phyloP scores from a whole-genome alignment of 2,888 invertebrate species.

The Phyto melanocephala region DNA sequence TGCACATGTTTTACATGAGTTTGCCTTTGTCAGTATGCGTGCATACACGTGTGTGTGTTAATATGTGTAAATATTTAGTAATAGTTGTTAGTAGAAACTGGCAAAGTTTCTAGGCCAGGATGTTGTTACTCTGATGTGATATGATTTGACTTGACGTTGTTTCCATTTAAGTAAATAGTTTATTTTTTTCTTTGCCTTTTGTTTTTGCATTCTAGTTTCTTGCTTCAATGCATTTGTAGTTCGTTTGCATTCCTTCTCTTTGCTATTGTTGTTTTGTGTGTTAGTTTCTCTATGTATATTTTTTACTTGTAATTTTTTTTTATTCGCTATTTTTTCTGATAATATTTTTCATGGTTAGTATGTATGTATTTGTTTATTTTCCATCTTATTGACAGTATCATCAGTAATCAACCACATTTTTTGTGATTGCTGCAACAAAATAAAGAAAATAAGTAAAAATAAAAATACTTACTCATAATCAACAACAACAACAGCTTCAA shows the following conservation, averaged over 20 bases:
- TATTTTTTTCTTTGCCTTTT: not conserved
- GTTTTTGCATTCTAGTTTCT: slow-evolving; percentile 37
- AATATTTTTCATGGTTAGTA: not conserved
- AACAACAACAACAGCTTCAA: slow-evolving; percentile 48
- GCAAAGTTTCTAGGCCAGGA: slow-evolving; percentile 23
- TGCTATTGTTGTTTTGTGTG: slow-evolving; percentile 19
- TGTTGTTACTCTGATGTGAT: slow-evolving; percentile 29
- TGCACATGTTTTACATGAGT: slow-evolving; percentile 4
- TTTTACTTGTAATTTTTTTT: slow-evolving; percentile 24
- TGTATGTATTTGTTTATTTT: slow-evolving; percentile 28
- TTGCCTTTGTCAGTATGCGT: not conserved
- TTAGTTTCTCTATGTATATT: not conserved
- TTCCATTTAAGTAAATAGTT: slow-evolving; percentile 45
- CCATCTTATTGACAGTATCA: slow-evolving; percentile 54
- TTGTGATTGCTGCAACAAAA: not conserved
- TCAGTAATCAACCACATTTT: slow-evolving; percentile 55
- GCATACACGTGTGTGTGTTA: not conserved
- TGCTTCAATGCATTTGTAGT: slow-evolving; percentile 49
- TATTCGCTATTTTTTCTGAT: not conserved
- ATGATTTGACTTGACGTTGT: slow-evolving; percentile 59
- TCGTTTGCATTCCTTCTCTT: slow-evolving; percentile 39
- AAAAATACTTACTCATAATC: slow-evolving; percentile 31
- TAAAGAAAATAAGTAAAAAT: not conserved
- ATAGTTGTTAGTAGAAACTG: not conserved
- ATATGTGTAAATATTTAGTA: slow-evolving; percentile 13